Evolutionary conservation across 1,140 invertebrate genomes (phyloP).

Genomic region (Phymastichus coffea): DNA sequence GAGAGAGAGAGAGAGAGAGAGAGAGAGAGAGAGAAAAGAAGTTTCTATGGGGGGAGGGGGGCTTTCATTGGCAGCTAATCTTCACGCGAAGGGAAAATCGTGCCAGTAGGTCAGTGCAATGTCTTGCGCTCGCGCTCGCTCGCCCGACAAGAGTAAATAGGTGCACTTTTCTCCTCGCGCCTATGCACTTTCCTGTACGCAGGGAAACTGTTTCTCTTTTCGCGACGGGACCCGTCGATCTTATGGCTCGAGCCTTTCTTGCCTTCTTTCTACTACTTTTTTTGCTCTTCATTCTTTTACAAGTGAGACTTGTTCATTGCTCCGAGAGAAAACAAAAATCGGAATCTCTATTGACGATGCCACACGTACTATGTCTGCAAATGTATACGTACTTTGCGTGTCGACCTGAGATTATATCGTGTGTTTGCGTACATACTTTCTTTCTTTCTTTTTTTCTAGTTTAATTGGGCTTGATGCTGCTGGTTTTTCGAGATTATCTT

Average conservation of each 20-base stretch:
- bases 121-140: slow-evolving; percentile 7
- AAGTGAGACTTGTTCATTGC: too few species aligned
- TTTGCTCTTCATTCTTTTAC: too few species aligned
- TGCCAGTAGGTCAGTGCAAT: slow-evolving; percentile 39
- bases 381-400: too few species aligned
- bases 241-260: neutral
- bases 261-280: too few species aligned
- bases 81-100: slow-evolving; percentile 44
- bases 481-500: too few species aligned
- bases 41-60: too few species aligned
- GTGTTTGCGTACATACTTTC: too few species aligned
- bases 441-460: too few species aligned
- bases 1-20: slow-evolving; percentile 10
- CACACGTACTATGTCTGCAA: too few species aligned
- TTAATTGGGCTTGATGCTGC: too few species aligned
- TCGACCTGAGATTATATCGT: too few species aligned
- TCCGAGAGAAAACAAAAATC: neutral
- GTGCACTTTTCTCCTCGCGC: slow-evolving; percentile 35
- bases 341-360: neutral
- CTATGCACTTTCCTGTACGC: slow-evolving; percentile 37
- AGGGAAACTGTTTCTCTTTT: slow-evolving; percentile 39
- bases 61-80: slow-evolving; percentile 43
- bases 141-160: slow-evolving; percentile 34
- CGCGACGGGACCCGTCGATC: neutral
- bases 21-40: neutral